A percentile compares a stretch with the other conserved stretches of the same genome.
These are phyloP conservation scores for Tipula helvola DNA, from an alignment of 2,888 invertebrate species.

Conservation along the genomic window DNA sequence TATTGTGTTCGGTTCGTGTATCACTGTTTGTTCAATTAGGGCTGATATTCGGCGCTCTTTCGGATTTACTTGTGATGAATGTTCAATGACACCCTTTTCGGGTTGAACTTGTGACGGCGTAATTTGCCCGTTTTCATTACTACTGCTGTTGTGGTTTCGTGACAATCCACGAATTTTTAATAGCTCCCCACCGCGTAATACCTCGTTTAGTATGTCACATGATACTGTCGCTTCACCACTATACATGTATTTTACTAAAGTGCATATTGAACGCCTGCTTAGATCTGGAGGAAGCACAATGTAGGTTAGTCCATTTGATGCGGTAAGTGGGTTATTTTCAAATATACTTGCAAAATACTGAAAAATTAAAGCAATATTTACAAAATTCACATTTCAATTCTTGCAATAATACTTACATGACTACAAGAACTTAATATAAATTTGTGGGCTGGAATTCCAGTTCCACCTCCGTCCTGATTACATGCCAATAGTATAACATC, in stretches of 20 bases:
- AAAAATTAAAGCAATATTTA: not conserved
- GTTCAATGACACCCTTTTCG: not conserved
- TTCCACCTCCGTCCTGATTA: slow-evolving; percentile 46
- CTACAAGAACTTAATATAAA: slow-evolving; percentile 76
- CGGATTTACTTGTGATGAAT: not conserved
- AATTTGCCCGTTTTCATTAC: not conserved
- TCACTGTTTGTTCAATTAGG: not conserved
- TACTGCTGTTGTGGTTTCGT: slow-evolving; percentile 30
- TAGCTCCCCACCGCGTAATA: slow-evolving; percentile 69
- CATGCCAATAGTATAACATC: slow-evolving; percentile 66
- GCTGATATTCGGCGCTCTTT: not conserved
- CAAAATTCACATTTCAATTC: not conserved
- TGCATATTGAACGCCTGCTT: slow-evolving; percentile 64
- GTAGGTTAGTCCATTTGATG: slow-evolving; percentile 41
- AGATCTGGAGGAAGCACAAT: slow-evolving; percentile 72
- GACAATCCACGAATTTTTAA: slow-evolving; percentile 70
- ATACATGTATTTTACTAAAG: slow-evolving; percentile 78
- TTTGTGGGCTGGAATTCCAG: slow-evolving; percentile 72
- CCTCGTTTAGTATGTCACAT: slow-evolving; percentile 69
- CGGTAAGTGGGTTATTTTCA: slow-evolving; percentile 26
- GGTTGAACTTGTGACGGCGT: not conserved
- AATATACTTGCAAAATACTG: slow-evolving; percentile 35
- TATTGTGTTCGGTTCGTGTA: not conserved
- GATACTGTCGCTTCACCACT: slow-evolving; percentile 67
- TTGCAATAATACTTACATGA: slow-evolving; percentile 28